phyloP scores from a whole-genome alignment of 2,888 invertebrate species.

The Polymixis flavicincta region DNA sequence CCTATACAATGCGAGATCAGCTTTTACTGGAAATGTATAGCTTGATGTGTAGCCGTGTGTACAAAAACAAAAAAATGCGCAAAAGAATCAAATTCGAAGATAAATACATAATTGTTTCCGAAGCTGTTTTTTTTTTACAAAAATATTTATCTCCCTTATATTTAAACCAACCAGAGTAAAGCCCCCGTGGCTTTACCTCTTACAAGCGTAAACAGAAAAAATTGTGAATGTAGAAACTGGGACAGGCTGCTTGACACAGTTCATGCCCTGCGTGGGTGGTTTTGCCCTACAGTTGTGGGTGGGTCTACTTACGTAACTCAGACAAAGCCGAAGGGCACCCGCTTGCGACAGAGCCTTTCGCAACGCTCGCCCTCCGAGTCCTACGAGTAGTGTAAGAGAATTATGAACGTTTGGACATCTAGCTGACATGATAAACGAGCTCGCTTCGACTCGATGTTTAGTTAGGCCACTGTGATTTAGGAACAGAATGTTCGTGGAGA shows the following conservation, averaged over 20 bases:
- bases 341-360: constrained; percentile 84
- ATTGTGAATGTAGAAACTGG: constrained; percentile 81
- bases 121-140: background rate
- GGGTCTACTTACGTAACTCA: constrained; percentile 85
- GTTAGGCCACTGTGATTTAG: constrained; percentile 49
- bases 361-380: constrained; percentile 81
- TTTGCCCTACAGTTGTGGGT: constrained; percentile 85
- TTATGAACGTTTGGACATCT: constrained; percentile 63
- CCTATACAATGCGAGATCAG: too few relatives aligned
- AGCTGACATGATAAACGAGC: constrained; percentile 38
- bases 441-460: constrained; percentile 14
- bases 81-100: background rate
- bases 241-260: constrained; percentile 86
- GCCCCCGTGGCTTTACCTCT: constrained; percentile 38
- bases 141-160: background rate
- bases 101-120: background rate
- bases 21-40: too few relatives aligned
- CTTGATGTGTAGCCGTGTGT: too few relatives aligned
- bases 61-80: background rate
- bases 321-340: constrained; percentile 87
- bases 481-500: constrained; percentile 66
- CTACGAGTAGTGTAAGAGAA: constrained; percentile 75
- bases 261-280: constrained; percentile 85
- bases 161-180: background rate
- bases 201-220: constrained; percentile 69